Evolutionary conservation across 2,797 vertebrate species (phyloP).

Genomic region (Pangasius djambal): DNA sequence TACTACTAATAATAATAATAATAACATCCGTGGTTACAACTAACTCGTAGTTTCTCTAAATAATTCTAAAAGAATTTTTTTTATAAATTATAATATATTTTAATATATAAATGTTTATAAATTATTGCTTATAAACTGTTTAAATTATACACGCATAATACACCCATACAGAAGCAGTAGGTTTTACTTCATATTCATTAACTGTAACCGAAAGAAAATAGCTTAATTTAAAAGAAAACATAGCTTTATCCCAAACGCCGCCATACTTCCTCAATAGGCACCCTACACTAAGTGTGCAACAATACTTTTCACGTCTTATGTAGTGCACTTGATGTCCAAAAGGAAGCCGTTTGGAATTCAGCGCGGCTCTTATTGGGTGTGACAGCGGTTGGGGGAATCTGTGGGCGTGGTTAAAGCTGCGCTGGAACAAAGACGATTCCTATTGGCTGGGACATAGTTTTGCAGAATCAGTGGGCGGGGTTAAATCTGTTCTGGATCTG

Average conservation of each 20-base stretch:
- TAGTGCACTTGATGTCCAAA: neutral
- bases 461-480: conserved; percentile 65
- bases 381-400: conserved; percentile 49
- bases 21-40: neutral
- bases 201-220: neutral
- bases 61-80: neutral
- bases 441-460: conserved; percentile 52
- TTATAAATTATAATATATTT: neutral
- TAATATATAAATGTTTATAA: neutral
- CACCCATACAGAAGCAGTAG: neutral
- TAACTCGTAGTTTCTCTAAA: neutral
- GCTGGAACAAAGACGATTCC: neutral
- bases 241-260: neutral
- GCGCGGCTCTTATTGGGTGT: conserved; percentile 50
- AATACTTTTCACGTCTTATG: rapidly evolving
- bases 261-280: neutral
- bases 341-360: neutral
- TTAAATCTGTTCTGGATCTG: conserved; percentile 64
- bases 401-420: conserved; percentile 7
- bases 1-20: neutral
- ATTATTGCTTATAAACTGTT: neutral
- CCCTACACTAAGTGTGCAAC: neutral
- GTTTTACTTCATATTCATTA: neutral
- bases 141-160: neutral
- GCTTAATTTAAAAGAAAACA: neutral